Conservation (phyloP, 2,888 invertebrate species). For the Ochropleura plecta region DNA sequence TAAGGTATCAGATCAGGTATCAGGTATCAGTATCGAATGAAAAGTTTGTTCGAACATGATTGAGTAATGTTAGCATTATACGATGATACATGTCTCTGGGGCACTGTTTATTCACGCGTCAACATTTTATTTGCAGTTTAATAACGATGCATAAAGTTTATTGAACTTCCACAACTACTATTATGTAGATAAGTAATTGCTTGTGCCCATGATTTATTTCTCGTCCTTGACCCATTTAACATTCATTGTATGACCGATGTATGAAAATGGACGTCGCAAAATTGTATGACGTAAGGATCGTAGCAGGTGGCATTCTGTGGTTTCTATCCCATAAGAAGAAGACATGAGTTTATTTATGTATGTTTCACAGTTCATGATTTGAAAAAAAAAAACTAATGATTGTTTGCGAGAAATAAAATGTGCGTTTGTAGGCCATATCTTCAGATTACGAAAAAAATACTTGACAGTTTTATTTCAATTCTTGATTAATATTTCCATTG, state of each 20-base stretch:
- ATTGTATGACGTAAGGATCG: too few relatives aligned
- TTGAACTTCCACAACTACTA: conserved; percentile 14
- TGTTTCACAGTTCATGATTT: too few relatives aligned
- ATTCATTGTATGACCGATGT: too few relatives aligned
- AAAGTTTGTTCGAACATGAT: conserved; percentile 32
- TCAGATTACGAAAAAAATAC: neutral
- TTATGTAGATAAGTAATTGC: neutral
- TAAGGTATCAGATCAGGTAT: conserved; percentile 71
- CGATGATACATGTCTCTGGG: conserved; percentile 23
- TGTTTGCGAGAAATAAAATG: neutral
- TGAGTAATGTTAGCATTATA: conserved; percentile 27
- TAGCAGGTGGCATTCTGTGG: too few relatives aligned
- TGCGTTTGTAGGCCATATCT: neutral
- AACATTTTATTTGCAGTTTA: conserved; percentile 31
- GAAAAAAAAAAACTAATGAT: neutral
- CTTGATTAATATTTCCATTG: neutral
- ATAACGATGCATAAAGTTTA: conserved; percentile 22
- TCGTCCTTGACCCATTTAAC: conserved; percentile 3
- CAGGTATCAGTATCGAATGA: conserved; percentile 64
- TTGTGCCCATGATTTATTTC: neutral
- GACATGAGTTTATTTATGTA: too few relatives aligned
- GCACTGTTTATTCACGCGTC: conserved; percentile 20
- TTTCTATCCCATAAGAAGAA: too few relatives aligned
- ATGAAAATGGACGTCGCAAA: too few relatives aligned
- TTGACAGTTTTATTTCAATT: neutral